Conservation (phyloP, 2,797 vertebrate genomes). For the Trachops cirrhosus region DNA sequence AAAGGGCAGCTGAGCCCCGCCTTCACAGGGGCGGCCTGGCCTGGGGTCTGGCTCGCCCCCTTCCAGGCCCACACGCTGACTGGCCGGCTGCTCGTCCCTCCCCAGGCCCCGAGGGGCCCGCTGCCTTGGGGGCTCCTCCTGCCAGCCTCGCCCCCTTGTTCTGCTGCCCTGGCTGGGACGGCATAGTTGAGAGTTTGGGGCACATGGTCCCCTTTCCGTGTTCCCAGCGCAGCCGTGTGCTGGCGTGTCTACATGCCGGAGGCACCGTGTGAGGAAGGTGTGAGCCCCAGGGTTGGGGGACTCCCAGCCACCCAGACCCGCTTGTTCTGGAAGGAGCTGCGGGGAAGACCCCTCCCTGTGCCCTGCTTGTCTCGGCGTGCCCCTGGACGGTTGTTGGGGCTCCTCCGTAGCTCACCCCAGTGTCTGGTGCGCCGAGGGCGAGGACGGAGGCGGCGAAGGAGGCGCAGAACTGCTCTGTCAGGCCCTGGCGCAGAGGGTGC, state of each 20-base stretch:
- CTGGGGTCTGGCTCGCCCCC: rapidly evolving
- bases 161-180: background rate
- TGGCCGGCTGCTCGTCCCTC: rapidly evolving
- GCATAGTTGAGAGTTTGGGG: background rate
- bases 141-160: rapidly evolving
- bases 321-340: background rate
- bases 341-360: background rate
- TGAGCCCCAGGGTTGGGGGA: background rate
- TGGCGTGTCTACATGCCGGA: rapidly evolving
- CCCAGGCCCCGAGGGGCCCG: background rate
- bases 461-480: no score
- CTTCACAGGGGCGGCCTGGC: no score
- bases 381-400: background rate
- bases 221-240: no score
- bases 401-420: background rate
- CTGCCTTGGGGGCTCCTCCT: background rate
- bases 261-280: background rate
- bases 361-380: rapidly evolving
- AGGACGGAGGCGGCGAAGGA: background rate
- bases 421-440: background rate
- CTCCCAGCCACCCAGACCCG: background rate
- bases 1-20: background rate
- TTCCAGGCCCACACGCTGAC: rapidly evolving
- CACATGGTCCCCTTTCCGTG: no score
- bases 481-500: background rate